Percentiles rank a stretch among this genome's conserved stretches.
phyloP scores from a whole-genome alignment of 2,888 invertebrate species.

The Melinaea marsaeus region DNA sequence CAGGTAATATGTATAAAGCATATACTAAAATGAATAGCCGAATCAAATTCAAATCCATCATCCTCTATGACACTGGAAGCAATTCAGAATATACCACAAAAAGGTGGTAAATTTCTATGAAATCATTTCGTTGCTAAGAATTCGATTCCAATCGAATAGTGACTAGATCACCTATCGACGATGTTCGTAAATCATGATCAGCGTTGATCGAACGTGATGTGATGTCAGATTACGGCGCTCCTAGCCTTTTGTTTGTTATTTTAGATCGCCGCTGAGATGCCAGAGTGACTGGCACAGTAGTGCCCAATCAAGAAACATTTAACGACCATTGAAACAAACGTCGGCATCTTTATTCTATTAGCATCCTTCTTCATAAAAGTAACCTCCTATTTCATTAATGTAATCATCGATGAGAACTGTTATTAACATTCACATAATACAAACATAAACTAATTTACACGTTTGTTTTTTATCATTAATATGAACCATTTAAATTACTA shows the following conservation, averaged over 20 bases:
- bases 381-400: neutral
- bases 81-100: conserved; percentile 22
- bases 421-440: neutral
- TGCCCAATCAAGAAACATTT: conserved; percentile 36
- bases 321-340: conserved; percentile 28
- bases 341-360: conserved; percentile 11
- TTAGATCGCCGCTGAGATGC: conserved; percentile 67
- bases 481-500: too few species aligned
- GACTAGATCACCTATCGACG: conserved; percentile 68
- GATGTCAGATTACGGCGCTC: conserved; percentile 72
- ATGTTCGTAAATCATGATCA: conserved; percentile 75
- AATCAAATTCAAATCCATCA: conserved; percentile 11
- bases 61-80: conserved; percentile 12
- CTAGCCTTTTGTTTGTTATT: conserved; percentile 73
- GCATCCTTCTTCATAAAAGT: conserved; percentile 1
- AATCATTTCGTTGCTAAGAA: conserved; percentile 27
- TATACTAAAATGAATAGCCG: too few species aligned
- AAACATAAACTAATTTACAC: too few species aligned
- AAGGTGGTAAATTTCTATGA: conserved; percentile 25
- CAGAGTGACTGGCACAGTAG: conserved; percentile 62
- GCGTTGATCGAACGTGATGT: conserved; percentile 70
- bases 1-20: too few species aligned
- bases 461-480: too few species aligned
- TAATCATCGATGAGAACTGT: neutral
- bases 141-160: conserved; percentile 57